Evolutionary conservation across 1,140 invertebrate species (phyloP).

Genomic region (Tetramorium alpestre): DNA sequence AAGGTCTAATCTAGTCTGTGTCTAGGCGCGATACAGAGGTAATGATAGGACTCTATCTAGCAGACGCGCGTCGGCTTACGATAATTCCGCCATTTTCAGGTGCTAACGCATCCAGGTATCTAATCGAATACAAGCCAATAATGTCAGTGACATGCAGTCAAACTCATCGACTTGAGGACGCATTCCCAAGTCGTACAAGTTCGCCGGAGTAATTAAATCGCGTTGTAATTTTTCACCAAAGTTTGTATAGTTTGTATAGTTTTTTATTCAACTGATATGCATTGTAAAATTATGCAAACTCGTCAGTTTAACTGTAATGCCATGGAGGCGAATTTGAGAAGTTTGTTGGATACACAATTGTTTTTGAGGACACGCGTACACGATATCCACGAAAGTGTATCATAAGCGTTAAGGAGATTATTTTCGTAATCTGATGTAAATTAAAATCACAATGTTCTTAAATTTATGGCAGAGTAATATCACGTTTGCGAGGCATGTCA

Average conservation of each 20-base stretch:
- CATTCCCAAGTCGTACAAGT: background rate
- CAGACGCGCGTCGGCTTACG: constrained; percentile 63
- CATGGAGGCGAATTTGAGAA: background rate
- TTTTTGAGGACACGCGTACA: background rate
- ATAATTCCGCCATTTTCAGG: constrained; percentile 77
- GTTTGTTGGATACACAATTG: background rate
- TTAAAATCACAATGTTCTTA: background rate
- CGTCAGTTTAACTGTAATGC: background rate
- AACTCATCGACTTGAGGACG: background rate
- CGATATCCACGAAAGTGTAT: background rate
- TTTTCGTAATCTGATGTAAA: background rate
- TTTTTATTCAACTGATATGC: background rate
- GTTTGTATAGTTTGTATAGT: background rate
- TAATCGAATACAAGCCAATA: constrained; percentile 72
- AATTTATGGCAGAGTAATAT: background rate
- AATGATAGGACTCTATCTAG: constrained; percentile 79
- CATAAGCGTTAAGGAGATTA: background rate
- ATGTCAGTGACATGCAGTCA: background rate
- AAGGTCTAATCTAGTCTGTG: constrained; percentile 81
- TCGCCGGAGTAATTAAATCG: background rate
- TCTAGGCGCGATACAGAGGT: constrained; percentile 80
- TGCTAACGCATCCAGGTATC: constrained; percentile 71
- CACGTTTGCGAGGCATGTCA: constrained; percentile 25
- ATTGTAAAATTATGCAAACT: background rate
- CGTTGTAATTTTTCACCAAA: background rate